Evolutionary conservation across 1,140 invertebrate species (phyloP).

Genomic region (Drosophila subobscura): DNA sequence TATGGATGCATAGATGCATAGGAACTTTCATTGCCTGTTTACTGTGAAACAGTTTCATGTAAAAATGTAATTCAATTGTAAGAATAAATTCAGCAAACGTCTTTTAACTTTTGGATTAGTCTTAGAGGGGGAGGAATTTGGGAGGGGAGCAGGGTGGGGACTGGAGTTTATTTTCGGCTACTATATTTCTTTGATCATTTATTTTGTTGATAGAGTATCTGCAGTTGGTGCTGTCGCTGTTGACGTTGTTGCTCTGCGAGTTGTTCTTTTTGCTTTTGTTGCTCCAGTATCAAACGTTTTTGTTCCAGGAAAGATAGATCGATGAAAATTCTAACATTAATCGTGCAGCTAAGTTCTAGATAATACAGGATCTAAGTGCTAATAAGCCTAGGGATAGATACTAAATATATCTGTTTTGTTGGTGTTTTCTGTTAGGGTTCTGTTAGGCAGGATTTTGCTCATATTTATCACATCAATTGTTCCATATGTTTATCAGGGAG

Average conservation of each 20-base stretch:
- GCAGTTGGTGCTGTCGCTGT: slow-evolving; percentile 76
- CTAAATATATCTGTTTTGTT: slow-evolving; percentile 21
- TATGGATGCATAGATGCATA: slow-evolving; percentile 16
- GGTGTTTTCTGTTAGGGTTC: slow-evolving; percentile 28
- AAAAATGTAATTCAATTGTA: slow-evolving; percentile 7
- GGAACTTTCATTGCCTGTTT: slow-evolving; percentile 59
- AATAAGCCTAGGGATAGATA: slow-evolving; percentile 1
- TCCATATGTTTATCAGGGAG: slow-evolving; percentile 11
- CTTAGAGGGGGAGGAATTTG: slow-evolving; percentile 10
- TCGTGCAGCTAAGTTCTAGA: slow-evolving; percentile 82
- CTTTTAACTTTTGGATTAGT: slow-evolving; percentile 57
- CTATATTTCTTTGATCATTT: slow-evolving; percentile 51
- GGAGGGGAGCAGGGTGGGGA: slow-evolving; percentile 3
- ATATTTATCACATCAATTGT: slow-evolving; percentile 1
- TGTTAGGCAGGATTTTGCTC: slow-evolving; percentile 4
- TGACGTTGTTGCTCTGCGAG: slow-evolving; percentile 79
- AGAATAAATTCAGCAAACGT: slow-evolving; percentile 58
- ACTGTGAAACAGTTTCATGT: slow-evolving; percentile 51
- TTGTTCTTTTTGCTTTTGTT: slow-evolving; percentile 84
- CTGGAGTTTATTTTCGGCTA: slow-evolving; percentile 35
- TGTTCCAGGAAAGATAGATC: slow-evolving; percentile 91
- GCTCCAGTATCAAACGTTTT: slow-evolving; percentile 88
- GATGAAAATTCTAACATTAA: slow-evolving; percentile 88
- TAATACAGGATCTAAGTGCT: slow-evolving; percentile 55
- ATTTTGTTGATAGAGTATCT: slow-evolving; percentile 79